Evolutionary conservation across 2,888 invertebrate genomes (phyloP), one percentile per base, ranked within the genome.

Genomic region (Rotaria socialis): DNA sequence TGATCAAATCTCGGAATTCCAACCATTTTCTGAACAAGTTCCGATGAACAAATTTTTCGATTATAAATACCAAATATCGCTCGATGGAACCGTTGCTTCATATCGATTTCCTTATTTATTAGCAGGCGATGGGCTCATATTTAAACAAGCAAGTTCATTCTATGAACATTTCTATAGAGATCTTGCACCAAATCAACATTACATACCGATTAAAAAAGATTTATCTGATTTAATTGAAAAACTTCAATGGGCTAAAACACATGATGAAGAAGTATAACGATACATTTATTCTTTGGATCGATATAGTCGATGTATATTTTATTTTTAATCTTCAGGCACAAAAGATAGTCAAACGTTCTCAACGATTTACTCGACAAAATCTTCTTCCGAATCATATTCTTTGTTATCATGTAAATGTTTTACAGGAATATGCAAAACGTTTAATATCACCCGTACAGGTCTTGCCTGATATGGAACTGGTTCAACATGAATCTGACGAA

Each of bases 41-140:
- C 67, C 67, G 35, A 67, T 67, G 67, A 58, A 88, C 89, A 87
- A 75, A 85, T 88, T 91, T 60, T 89, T 93, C 90, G 92, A 97
- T 96, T 96, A 95, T 90, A 97, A 97, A 92, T 98, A 96, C 91
- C 96, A 96, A 92, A 91, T 98, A 55, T 96, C 94, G 89, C 93
- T 98, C 86, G 98, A 98, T 92, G 98, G 98, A 27, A 96, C 97
- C 67, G 97, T 98, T 27, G 97, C 97, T 41, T 96, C 97, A 0
- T 98, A 97, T 91, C 93, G 97, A 88, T 93, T 96, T 88, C 97
- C 97, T 0, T 97, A 96, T 91, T 93, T 98, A 41, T 91, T 98
- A 88, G 95, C 94, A 84, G 96, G 97, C 2, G 95, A 95, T 89
- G 94, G 96, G 0, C 91, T 96, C 87, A 94, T 97, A 24, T 92